Conservation (phyloP, 2,113 vertebrate species). For the Pungitius pungitius region DNA sequence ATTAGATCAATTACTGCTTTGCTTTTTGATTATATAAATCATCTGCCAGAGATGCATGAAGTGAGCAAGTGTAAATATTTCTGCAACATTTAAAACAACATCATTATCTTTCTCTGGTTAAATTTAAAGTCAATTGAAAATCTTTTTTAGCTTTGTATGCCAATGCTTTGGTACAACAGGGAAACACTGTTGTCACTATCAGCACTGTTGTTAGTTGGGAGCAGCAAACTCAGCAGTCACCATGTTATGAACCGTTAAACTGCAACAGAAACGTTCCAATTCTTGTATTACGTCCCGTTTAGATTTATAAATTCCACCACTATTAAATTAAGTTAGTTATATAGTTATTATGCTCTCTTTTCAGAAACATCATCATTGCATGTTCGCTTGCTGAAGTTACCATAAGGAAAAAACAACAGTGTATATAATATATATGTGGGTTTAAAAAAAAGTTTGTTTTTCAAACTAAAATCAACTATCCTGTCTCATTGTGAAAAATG, state of each 20-base stretch:
- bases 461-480: slow-evolving; percentile 27
- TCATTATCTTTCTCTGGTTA: not conserved
- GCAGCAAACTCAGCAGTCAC: not conserved
- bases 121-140: not conserved
- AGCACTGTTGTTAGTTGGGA: not conserved
- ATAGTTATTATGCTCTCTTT: not conserved
- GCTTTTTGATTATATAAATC: not conserved
- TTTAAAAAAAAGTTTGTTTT: slow-evolving; percentile 39
- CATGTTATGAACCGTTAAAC: not conserved
- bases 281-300: not conserved
- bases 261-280: not conserved
- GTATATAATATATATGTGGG: not conserved
- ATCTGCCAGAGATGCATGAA: not conserved
- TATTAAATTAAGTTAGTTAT: not conserved
- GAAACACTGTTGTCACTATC: not conserved
- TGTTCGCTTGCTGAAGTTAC: not conserved
- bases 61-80: not conserved
- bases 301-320: not conserved
- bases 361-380: not conserved
- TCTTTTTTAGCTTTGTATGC: not conserved
- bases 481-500: slow-evolving; percentile 49
- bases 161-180: not conserved
- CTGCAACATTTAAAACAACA: not conserved
- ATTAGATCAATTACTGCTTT: not conserved
- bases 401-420: not conserved